These are phyloP conservation scores for Orthosia cruda DNA, from an alignment of 2,888 invertebrate species.

Conservation along the genomic window DNA sequence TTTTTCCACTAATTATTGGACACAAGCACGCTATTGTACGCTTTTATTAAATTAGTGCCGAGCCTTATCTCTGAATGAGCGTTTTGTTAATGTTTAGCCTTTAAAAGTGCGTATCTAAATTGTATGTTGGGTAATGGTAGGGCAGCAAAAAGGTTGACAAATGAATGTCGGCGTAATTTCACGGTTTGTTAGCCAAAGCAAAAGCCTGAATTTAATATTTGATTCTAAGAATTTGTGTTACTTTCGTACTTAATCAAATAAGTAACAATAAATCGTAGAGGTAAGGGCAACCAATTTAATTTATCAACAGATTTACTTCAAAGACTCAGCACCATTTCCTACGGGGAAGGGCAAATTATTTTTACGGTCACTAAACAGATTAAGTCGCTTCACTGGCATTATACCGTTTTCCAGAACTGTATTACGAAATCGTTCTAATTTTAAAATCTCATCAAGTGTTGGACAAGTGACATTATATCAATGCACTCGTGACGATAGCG, in stretches of 20 bases:
- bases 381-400: not conserved
- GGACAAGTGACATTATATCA: not conserved
- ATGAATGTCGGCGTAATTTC: not conserved
- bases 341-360: constrained; percentile 5
- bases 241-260: not conserved
- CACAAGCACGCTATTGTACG: constrained; percentile 64
- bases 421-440: not conserved
- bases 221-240: not conserved
- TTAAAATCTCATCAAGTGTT: not conserved
- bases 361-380: constrained; percentile 9
- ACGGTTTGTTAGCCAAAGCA: constrained; percentile 4
- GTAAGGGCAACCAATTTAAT: not conserved
- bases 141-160: constrained; percentile 8
- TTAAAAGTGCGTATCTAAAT: constrained; percentile 38
- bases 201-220: not conserved
- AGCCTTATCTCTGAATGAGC: constrained; percentile 52
- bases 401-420: not conserved
- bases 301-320: not conserved
- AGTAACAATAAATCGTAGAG: not conserved
- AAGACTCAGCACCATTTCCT: not conserved
- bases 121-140: constrained; percentile 4
- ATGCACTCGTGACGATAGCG: not conserved
- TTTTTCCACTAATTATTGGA: constrained; percentile 67
- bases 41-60: constrained; percentile 64
- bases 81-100: constrained; percentile 40